These are phyloP conservation scores for Protodeltote pygarga DNA, from an alignment of 2,888 invertebrate species.

Conservation along the genomic window DNA sequence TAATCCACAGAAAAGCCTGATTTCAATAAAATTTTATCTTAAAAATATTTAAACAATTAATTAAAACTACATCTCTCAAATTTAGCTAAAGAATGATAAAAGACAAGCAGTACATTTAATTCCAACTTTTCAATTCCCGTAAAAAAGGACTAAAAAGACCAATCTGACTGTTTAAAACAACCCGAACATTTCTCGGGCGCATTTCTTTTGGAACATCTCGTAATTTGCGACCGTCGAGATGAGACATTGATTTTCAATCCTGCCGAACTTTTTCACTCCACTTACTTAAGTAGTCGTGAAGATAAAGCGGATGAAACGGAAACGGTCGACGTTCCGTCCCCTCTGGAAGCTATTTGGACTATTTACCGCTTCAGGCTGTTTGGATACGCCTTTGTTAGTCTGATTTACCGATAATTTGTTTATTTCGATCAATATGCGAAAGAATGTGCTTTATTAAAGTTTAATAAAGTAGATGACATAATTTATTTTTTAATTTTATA, in stretches of 20 bases:
- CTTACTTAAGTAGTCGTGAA: constrained; percentile 55
- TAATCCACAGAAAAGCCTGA: no score
- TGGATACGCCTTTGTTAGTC: constrained; percentile 27
- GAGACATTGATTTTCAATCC: constrained; percentile 58
- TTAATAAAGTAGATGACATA: not conserved
- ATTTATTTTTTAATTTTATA: no score
- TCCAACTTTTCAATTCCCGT: constrained; percentile 5
- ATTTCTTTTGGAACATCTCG: constrained; percentile 36
- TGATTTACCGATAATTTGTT: constrained; percentile 40
- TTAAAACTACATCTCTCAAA: not conserved
- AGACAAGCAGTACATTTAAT: not conserved
- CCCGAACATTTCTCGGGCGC: constrained; percentile 29
- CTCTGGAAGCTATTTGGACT: constrained; percentile 38
- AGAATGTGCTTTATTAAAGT: constrained; percentile 33
- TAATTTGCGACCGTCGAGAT: constrained; percentile 48
- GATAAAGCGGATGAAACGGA: constrained; percentile 49
- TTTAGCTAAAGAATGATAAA: not conserved
- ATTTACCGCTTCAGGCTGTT: constrained; percentile 46
- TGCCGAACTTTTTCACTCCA: constrained; percentile 50
- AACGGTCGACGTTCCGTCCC: constrained; percentile 38
- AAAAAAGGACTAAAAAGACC: constrained; percentile 19
- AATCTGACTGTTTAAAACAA: constrained; percentile 27
- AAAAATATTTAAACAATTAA: no score
- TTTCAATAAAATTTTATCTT: no score
- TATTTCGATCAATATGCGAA: constrained; percentile 30